Evolutionary conservation across 2,888 invertebrate genomes (phyloP), one percentile per base, ranked within the genome.

Genomic region (Rhodophaea formosa): DNA sequence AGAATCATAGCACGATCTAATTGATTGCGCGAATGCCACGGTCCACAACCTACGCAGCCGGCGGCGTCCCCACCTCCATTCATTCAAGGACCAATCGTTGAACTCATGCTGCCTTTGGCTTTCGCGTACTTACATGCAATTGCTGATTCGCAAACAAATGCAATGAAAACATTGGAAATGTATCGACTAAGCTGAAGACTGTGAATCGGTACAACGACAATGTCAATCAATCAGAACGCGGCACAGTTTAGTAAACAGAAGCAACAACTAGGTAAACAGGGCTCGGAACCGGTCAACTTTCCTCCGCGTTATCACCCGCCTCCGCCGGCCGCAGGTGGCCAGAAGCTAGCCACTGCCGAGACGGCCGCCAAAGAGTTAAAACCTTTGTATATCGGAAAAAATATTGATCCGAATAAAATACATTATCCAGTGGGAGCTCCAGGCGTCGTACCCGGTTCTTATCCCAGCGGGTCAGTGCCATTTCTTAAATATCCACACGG

Each of bases 241-340:
- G 82, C 79, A 74, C 89, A 90, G 79, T 88, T 86, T 72, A 88
- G 77, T 79, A 91, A 91, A 79, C 86, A 88, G 77, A 90, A 88
- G 77, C 88, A 86, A 72, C 89, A 89, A 90, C 82, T 89, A 86
- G 88, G 89, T 82, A 90, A 89, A 88, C 90, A 88, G 82, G 89
- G 85, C 75, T 76, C 86, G 66, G 90, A 90, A 88, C 89, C 88
- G 86, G 89, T 89, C 87, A 87, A 84, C 87, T 90, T 89, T 86
- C 95, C 95, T 74, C 96, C 96, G 72, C 93, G 95, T 66, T 96
- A 96, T 87, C 96, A 96, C 80, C 95, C 96, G 72, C 94, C 94
- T 63, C 95, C 95, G 67, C 92, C 93, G 77, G 95, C 95, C 67
- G 92, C 93, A 60, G 85, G 88, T 67, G 92, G 91, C 65, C 92